A percentile compares a stretch with the other conserved stretches of the same genome.
Conservation (phyloP, 2,888 invertebrate genomes). For the Rapana venosa region DNA sequence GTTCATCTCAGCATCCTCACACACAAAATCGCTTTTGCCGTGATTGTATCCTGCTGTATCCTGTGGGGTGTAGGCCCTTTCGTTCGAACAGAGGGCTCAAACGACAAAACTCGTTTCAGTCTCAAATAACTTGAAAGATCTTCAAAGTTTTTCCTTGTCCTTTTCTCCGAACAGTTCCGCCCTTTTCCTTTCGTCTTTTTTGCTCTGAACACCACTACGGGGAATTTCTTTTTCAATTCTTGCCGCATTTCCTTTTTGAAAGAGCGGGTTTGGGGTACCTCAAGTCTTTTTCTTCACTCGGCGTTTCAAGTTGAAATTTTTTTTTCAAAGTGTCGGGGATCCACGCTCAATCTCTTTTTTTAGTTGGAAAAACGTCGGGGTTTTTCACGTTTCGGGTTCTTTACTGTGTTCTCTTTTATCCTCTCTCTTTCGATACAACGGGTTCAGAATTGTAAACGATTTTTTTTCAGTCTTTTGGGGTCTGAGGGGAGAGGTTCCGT, state of each 20-base stretch:
- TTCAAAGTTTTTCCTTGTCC: background rate
- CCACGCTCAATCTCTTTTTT: no score
- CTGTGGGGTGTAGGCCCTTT: no score
- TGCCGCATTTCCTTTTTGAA: background rate
- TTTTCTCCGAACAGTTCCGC: background rate
- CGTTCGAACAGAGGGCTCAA: no score
- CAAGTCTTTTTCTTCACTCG: background rate
- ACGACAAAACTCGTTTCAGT: no score
- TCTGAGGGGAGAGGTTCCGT: background rate
- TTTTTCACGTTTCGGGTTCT: no score
- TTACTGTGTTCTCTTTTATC: background rate
- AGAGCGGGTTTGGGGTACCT: background rate
- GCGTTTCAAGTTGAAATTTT: background rate
- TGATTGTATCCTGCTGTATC: background rate
- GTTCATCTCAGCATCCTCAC: background rate
- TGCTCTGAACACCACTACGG: background rate
- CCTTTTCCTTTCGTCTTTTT: background rate
- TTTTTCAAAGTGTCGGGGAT: background rate
- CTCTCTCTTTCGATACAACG: no score
- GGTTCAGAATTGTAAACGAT: no score
- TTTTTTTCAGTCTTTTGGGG: no score
- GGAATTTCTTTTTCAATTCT: background rate
- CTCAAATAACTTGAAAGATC: no score
- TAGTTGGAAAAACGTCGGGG: no score
- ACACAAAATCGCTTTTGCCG: background rate